A percentile compares a stretch with the other conserved stretches of the same genome.
These are phyloP conservation scores for Drosophila lutescens DNA, from an alignment of 2,888 invertebrate species.

Conservation along the genomic window DNA sequence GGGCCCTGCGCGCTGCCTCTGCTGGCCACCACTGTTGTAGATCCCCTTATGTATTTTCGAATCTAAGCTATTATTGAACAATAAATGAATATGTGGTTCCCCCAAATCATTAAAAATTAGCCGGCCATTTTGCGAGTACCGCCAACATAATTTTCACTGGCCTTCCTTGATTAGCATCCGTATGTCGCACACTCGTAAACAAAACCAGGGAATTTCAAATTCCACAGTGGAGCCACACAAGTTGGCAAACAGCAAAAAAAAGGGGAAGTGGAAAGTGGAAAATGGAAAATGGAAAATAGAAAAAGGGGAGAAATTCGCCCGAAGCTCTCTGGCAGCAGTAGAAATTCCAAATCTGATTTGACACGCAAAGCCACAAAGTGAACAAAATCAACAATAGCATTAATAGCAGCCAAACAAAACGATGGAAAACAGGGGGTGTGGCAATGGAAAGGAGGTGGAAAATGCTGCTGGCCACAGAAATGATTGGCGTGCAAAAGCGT, in stretches of 20 bases:
- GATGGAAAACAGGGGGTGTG: constrained; percentile 19
- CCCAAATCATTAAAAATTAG: constrained; percentile 54
- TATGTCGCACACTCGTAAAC: too few relatives aligned
- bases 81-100: too few relatives aligned
- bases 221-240: constrained; percentile 1
- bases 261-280: background rate
- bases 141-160: constrained; percentile 46
- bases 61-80: too few relatives aligned
- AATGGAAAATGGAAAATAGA: constrained; percentile 9
- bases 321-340: constrained; percentile 32
- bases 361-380: constrained; percentile 64
- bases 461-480: constrained; percentile 24
- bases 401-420: constrained; percentile 12
- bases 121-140: constrained; percentile 61
- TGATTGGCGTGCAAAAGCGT: constrained; percentile 45
- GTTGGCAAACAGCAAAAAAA: background rate
- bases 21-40: too few relatives aligned
- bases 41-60: too few relatives aligned
- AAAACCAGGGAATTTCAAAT: background rate
- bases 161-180: constrained; percentile 53
- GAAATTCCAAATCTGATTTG: constrained; percentile 69
- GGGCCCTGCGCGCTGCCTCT: too few relatives aligned
- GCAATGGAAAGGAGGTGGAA: background rate
- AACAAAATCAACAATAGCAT: constrained; percentile 22
- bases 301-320: constrained; percentile 39